phyloP scores from a whole-genome alignment of 2,797 vertebrate genomes.

The Alfaro cultratus region DNA sequence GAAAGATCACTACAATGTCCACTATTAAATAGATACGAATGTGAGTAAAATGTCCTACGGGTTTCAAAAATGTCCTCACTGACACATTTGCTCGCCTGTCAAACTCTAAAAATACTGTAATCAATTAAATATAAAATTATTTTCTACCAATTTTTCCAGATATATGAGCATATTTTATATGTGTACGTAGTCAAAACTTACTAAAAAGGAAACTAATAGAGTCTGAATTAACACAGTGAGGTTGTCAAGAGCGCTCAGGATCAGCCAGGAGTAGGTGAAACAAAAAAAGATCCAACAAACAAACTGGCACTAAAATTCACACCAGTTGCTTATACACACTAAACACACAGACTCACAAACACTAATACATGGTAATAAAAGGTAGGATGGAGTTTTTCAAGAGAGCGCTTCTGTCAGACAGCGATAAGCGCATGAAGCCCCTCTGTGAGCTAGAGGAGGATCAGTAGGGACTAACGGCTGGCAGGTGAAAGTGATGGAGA shows the following conservation, averaged over 20 bases:
- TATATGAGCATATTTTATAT: not conserved
- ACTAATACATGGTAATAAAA: conserved; percentile 31
- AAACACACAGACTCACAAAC: conserved; percentile 4
- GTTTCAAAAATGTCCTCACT: too few relatives aligned
- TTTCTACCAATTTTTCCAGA: not conserved
- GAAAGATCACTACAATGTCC: too few relatives aligned
- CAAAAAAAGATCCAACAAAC: conserved; percentile 20
- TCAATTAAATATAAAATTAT: not conserved
- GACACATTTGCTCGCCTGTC: too few relatives aligned
- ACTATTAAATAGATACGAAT: too few relatives aligned
- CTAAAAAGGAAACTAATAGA: not conserved
- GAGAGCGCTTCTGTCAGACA: conserved; percentile 53
- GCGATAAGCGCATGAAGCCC: conserved; percentile 53
- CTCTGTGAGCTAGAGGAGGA: conserved; percentile 40
- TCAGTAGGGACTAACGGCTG: conserved; percentile 54
- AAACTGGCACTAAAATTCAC: conserved; percentile 31
- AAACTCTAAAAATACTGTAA: not conserved
- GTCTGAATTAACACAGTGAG: not conserved
- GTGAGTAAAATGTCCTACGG: too few relatives aligned
- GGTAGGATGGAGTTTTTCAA: conserved; percentile 41
- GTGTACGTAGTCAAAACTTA: not conserved
- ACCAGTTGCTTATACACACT: conserved; percentile 17
- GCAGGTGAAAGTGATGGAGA: conserved; percentile 51
- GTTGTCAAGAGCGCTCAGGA: conserved; percentile 10
- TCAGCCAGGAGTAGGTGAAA: conserved; percentile 53